Evolutionary conservation across 2,797 vertebrate genomes (phyloP), one percentile per base, ranked within the genome.

Genomic region (Threskiornis aethiopicus): DNA sequence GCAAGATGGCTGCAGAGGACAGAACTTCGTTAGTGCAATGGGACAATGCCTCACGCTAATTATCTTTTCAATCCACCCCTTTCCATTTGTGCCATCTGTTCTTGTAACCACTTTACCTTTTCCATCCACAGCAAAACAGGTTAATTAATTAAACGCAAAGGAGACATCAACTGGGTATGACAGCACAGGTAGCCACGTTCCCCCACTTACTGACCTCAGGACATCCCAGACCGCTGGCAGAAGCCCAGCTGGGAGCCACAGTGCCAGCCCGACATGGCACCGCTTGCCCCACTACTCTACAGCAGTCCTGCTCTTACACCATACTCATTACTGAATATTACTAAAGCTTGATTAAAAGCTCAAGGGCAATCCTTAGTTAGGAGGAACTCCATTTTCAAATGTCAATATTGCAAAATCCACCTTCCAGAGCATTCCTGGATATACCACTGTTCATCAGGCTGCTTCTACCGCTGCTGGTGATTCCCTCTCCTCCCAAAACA

Each of bases 231-330:
- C 12, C 0, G 0, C 42, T 46, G 57, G 67, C 78, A 91, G 58
- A 70, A 86, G 35, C 55, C 66, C 46, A 61, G 29, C 26, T 37
- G 58, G 64, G 54, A 86, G 37, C 41, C 65, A 46, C 61, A 5
- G 17, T 8, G 42, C 37, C 77, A 84, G 64, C 76, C 20, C 5
- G 2, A 20, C 57, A 47, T 0, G 0, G 49, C 47, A 52, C 6
- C 0, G 0, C 59, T 77, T 2, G 4, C 5, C 41, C 13, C 59
- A 42, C 69, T 22, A 31, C 61, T 59, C 49, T 15, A 7, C 14
- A 52, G 66, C 15, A 31, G 35, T 13, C 41, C 71, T 59, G 52
- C 70, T 77, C 95, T 69, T 28, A 69, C 28, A 51, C 33, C 75
- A 29, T 65, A 31, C 33, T 72, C 55, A 7, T 25, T 10, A 25